A percentile compares a stretch with the other conserved stretches of the same genome.
Evolutionary conservation across 2,888 invertebrate species (phyloP).

Genomic region (Eristalinus sepulchralis): DNA sequence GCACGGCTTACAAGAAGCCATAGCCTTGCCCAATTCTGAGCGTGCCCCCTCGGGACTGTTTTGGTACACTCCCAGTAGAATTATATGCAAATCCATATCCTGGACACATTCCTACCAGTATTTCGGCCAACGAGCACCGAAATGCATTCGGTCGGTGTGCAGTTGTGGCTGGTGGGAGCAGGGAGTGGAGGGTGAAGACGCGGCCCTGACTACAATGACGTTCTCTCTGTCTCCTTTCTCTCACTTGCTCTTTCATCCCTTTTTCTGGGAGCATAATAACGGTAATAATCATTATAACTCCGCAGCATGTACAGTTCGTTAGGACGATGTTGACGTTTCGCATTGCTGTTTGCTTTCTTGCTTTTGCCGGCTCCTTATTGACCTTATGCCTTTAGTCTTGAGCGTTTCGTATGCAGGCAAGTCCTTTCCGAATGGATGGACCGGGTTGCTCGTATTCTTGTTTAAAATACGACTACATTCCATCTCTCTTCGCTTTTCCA

Average conservation of each 20-base stretch:
- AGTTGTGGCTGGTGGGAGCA: background rate
- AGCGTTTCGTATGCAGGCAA: slow-evolving; percentile 9
- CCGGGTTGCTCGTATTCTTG: slow-evolving; percentile 17
- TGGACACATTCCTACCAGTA: slow-evolving; percentile 42
- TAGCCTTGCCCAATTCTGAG: background rate
- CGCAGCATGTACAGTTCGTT: slow-evolving; percentile 60
- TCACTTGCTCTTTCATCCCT: background rate
- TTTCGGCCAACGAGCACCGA: slow-evolving; percentile 33
- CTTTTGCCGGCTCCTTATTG: slow-evolving; percentile 52
- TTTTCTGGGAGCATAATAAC: slow-evolving; percentile 53
- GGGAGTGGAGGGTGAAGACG: slow-evolving; percentile 9
- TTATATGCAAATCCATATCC: slow-evolving; percentile 64
- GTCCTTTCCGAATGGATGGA: slow-evolving; percentile 25
- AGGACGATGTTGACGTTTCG: slow-evolving; percentile 61
- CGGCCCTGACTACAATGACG: background rate
- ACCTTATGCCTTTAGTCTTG: slow-evolving; percentile 42
- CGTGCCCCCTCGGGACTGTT: slow-evolving; percentile 22
- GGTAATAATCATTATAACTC: slow-evolving; percentile 70
- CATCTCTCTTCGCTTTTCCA: slow-evolving; percentile 23
- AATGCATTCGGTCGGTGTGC: slow-evolving; percentile 24
- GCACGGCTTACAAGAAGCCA: slow-evolving; percentile 49
- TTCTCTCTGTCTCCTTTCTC: background rate
- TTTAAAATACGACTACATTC: slow-evolving; percentile 1
- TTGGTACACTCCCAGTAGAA: slow-evolving; percentile 45
- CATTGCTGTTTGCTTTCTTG: slow-evolving; percentile 58